These are phyloP conservation scores for Tetranychus truncatus DNA, from an alignment of 2,888 invertebrate species.

Conservation along the genomic window DNA sequence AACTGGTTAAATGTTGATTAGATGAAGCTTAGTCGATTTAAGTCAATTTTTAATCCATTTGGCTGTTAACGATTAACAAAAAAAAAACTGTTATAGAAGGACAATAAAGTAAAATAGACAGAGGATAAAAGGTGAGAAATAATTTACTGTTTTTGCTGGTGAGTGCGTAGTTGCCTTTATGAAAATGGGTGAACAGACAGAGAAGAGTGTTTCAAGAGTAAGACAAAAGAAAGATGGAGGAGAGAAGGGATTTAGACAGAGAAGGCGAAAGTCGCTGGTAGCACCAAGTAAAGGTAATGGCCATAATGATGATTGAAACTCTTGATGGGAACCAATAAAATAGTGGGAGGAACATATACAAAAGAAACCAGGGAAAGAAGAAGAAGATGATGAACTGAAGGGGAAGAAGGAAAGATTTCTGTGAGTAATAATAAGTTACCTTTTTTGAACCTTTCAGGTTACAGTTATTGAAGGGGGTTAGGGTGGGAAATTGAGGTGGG, in stretches of 20 bases:
- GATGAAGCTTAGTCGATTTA: not conserved
- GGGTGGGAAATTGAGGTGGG: not conserved
- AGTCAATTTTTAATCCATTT: not conserved
- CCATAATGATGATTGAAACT: not conserved
- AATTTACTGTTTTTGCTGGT: not conserved
- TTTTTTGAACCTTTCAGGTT: not conserved
- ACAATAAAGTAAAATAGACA: not conserved
- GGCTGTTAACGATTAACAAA: not conserved
- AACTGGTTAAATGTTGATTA: too few species aligned
- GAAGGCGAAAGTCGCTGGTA: not conserved
- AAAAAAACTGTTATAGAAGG: not conserved
- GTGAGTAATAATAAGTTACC: not conserved
- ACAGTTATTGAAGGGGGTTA: not conserved
- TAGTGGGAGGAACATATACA: not conserved
- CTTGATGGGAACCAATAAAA: not conserved
- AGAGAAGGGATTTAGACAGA: not conserved
- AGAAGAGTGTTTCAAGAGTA: not conserved
- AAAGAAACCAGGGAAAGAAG: not conserved
- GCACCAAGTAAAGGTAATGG: not conserved
- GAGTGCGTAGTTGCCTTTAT: not conserved
- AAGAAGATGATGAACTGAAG: not conserved
- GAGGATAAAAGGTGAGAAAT: not conserved
- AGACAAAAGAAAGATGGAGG: slow-evolving; percentile 1
- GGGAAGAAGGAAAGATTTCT: not conserved
- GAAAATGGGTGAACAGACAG: not conserved